Conservation (phyloP, 2,113 vertebrate genomes). For the Drymodes brunneopygia region DNA sequence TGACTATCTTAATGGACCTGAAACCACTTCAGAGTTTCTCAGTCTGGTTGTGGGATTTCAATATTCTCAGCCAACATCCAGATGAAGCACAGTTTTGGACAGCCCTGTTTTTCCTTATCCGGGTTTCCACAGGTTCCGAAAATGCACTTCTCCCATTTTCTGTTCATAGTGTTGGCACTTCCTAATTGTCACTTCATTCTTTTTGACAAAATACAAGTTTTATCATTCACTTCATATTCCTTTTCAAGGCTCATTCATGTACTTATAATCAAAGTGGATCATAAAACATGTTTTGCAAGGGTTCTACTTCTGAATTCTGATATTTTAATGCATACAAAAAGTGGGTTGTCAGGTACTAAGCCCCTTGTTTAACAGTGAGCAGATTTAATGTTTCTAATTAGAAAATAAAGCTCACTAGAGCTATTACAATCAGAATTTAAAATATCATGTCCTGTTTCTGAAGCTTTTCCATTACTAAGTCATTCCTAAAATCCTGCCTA, state of each 20-base stretch:
- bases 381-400: not conserved
- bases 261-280: not conserved
- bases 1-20: not conserved
- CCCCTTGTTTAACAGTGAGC: not conserved
- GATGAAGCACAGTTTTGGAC: not conserved
- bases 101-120: accelerated
- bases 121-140: not conserved
- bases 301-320: not conserved
- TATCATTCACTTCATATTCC: not conserved
- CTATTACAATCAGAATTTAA: not conserved
- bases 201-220: not conserved
- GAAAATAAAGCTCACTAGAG: not conserved
- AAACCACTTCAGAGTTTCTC: not conserved
- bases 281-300: not conserved
- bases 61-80: not conserved
- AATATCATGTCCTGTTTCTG: not conserved
- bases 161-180: not conserved
- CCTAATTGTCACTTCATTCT: not conserved
- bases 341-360: not conserved
- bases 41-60: not conserved
- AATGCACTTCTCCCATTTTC: not conserved
- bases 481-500: not conserved
- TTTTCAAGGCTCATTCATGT: not conserved
- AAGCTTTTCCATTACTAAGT: not conserved
- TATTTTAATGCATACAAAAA: not conserved